Percentiles rank a stretch among this genome's conserved stretches.
Evolutionary conservation across 2,888 invertebrate species (phyloP).

Genomic region (Epsilonema sp.): DNA sequence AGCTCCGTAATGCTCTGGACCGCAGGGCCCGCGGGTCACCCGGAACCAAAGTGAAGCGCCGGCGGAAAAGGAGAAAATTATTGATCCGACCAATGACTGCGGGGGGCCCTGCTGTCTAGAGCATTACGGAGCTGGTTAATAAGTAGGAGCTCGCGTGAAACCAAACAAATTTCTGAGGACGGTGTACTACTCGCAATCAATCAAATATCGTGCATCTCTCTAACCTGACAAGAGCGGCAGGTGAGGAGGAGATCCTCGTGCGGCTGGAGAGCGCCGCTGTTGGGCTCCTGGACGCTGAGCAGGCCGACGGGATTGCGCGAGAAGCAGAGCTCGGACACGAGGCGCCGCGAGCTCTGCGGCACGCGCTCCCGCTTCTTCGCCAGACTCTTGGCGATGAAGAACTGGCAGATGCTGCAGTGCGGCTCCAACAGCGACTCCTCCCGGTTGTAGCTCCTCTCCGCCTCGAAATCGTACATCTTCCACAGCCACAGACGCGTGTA

Average conservation of each 20-base stretch:
- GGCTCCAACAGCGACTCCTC: slow-evolving; percentile 38
- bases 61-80: no score
- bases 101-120: no score
- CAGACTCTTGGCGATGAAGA: slow-evolving; percentile 29
- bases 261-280: not conserved
- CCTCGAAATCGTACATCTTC: slow-evolving; percentile 30
- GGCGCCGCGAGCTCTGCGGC: slow-evolving; percentile 4
- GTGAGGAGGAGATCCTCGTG: slow-evolving; percentile 17
- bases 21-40: no score
- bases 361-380: not conserved
- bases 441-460: slow-evolving; percentile 37
- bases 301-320: slow-evolving; percentile 21
- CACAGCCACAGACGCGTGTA: slow-evolving; percentile 5
- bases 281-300: no score
- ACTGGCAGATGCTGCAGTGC: slow-evolving; percentile 41
- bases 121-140: no score
- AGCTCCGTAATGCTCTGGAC: no score
- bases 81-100: no score
- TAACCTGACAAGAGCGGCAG: not conserved
- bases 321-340: slow-evolving; percentile 30
- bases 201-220: no score
- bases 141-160: no score
- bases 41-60: no score
- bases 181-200: no score
- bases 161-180: no score